These are phyloP conservation scores for Ranitomeya imitator DNA, from an alignment of 2,113 vertebrate genomes.

Conservation along the genomic window DNA sequence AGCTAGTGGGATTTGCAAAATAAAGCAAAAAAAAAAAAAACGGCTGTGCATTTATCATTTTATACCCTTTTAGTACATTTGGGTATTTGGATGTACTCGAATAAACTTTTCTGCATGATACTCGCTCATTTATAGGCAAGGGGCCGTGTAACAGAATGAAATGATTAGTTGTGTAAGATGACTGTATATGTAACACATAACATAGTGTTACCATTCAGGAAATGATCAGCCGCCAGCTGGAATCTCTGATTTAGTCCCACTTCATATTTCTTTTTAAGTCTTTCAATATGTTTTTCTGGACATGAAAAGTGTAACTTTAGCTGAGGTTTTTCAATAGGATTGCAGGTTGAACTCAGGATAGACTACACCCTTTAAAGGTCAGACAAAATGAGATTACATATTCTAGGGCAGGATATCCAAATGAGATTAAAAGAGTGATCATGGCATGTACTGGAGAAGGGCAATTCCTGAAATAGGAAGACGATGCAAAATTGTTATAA, in stretches of 20 bases:
- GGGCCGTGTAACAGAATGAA: background rate
- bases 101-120: background rate
- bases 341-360: conserved; percentile 11
- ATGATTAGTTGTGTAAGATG: background rate
- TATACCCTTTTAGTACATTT: background rate
- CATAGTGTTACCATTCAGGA: conserved; percentile 25
- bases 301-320: background rate
- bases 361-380: conserved; percentile 21
- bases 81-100: background rate
- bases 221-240: conserved; percentile 27
- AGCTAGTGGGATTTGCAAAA: background rate
- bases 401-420: background rate
- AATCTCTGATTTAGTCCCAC: background rate
- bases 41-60: background rate
- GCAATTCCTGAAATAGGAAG: background rate
- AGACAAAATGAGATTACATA: background rate
- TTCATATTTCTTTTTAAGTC: conserved; percentile 27
- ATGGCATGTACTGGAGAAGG: background rate
- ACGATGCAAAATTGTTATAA: too few species aligned
- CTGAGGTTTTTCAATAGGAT: conserved; percentile 12
- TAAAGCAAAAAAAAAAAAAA: background rate
- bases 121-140: background rate
- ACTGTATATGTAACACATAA: conserved; percentile 25
- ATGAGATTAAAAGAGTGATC: background rate
- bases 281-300: conserved; percentile 14